These are phyloP conservation scores for Aphelocoma coerulescens DNA, from an alignment of 2,113 vertebrate species.

Conservation along the genomic window DNA sequence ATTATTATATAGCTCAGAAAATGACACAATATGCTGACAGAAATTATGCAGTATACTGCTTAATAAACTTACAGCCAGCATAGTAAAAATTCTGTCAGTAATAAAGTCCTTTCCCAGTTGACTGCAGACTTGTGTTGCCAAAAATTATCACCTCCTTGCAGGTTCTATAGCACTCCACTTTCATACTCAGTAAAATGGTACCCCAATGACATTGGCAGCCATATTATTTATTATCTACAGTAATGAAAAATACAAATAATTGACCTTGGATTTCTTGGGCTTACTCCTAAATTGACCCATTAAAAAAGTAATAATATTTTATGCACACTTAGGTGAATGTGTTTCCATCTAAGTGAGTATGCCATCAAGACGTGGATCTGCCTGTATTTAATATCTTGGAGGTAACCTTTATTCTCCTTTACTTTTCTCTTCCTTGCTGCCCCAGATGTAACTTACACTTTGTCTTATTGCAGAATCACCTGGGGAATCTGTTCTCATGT, in stretches of 20 bases:
- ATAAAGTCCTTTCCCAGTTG: slow-evolving; percentile 45
- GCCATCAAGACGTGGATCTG: neutral
- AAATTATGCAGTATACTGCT: slow-evolving; percentile 32
- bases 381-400: neutral
- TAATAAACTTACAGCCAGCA: slow-evolving; percentile 59
- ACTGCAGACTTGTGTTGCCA: slow-evolving; percentile 14
- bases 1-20: slow-evolving; percentile 64
- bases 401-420: neutral
- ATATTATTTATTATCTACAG: neutral
- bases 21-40: slow-evolving; percentile 58
- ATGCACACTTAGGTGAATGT: neutral
- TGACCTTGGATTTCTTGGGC: neutral
- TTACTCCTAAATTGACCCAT: neutral
- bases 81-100: slow-evolving; percentile 35
- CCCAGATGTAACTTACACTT: neutral
- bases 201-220: neutral
- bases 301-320: slow-evolving; percentile 9
- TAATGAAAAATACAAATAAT: slow-evolving; percentile 37
- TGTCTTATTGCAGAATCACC: neutral
- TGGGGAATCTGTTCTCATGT: neutral
- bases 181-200: neutral
- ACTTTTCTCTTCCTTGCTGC: neutral
- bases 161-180: neutral
- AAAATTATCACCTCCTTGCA: slow-evolving; percentile 12
- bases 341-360: neutral